Evolutionary conservation across 2,797 vertebrate genomes (phyloP).

Genomic region (Euphonia xanthogaster): DNA sequence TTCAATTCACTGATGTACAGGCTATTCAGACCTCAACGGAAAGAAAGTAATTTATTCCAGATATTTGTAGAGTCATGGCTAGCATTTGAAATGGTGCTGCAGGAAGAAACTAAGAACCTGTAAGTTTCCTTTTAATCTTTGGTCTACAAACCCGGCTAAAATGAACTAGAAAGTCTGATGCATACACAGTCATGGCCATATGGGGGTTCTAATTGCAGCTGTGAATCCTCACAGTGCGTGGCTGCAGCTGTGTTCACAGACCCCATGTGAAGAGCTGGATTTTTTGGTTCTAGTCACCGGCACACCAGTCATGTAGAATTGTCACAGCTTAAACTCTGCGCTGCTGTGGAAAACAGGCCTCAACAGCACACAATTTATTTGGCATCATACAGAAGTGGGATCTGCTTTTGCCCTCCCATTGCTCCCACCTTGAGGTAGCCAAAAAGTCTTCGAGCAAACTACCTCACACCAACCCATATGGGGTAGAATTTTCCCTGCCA

Average conservation of each 20-base stretch:
- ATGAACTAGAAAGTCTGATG: not conserved
- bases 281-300: not conserved
- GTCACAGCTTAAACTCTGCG: not conserved
- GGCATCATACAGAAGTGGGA: not conserved
- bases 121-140: not conserved
- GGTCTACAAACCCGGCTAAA: not conserved
- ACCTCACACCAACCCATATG: rapidly evolving
- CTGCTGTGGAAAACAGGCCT: not conserved
- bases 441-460: not conserved
- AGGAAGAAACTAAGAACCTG: not conserved
- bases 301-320: not conserved
- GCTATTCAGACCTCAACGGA: not conserved
- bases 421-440: not conserved
- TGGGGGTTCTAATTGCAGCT: not conserved
- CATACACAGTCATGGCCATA: not conserved
- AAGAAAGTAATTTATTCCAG: not conserved
- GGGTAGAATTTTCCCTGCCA: not conserved
- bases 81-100: not conserved
- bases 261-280: not conserved
- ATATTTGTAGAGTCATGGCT: not conserved
- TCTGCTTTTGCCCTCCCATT: not conserved
- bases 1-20: not conserved
- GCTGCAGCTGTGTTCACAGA: not conserved
- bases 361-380: not conserved
- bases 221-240: not conserved